Percentiles rank a stretch among this genome's conserved stretches.
phyloP scores from a whole-genome alignment of 2,888 invertebrate genomes.

The Drosophila melanocephala region DNA sequence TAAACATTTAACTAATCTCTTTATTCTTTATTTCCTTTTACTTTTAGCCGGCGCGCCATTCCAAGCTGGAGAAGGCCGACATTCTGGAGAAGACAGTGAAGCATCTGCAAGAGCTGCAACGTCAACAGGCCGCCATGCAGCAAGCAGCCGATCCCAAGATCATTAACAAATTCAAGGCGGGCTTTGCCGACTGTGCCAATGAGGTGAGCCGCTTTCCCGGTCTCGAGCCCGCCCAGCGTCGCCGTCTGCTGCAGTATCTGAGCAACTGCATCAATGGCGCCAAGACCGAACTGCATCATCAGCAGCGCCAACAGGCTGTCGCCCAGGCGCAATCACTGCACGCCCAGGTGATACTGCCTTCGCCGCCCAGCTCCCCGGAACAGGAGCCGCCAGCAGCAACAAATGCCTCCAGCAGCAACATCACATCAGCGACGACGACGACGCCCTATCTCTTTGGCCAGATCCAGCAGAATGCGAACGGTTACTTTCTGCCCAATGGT shows the following conservation, averaged over 20 bases:
- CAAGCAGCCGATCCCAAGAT: constrained; percentile 94
- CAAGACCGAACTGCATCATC: constrained; percentile 83
- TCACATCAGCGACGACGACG: constrained; percentile 35
- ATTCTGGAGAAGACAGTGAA: constrained; percentile 98
- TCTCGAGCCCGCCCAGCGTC: constrained; percentile 90
- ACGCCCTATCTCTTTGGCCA: constrained; percentile 76
- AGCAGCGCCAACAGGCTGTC: constrained; percentile 80
- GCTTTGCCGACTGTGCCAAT: constrained; percentile 95
- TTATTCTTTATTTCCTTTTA: constrained; percentile 27
- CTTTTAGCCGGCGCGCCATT: constrained; percentile 95
- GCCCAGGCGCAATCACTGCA: constrained; percentile 84
- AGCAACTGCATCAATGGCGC: constrained; percentile 89
- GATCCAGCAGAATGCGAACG: constrained; percentile 86
- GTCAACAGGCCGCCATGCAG: constrained; percentile 93
- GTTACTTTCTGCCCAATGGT: constrained; percentile 89
- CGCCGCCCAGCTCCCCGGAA: constrained; percentile 85
- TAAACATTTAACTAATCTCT: constrained; percentile 26
- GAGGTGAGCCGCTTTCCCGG: constrained; percentile 92
- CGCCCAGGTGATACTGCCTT: constrained; percentile 87
- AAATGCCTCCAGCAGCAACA: constrained; percentile 53
- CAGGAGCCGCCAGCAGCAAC: constrained; percentile 80
- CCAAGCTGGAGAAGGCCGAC: constrained; percentile 98
- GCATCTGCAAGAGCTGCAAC: constrained; percentile 94
- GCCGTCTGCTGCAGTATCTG: constrained; percentile 91
- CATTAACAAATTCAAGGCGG: constrained; percentile 93